Evolutionary conservation across 2,113 vertebrate species (phyloP), one percentile per base, ranked within the genome.

Genomic region (Pavo muticus): DNA sequence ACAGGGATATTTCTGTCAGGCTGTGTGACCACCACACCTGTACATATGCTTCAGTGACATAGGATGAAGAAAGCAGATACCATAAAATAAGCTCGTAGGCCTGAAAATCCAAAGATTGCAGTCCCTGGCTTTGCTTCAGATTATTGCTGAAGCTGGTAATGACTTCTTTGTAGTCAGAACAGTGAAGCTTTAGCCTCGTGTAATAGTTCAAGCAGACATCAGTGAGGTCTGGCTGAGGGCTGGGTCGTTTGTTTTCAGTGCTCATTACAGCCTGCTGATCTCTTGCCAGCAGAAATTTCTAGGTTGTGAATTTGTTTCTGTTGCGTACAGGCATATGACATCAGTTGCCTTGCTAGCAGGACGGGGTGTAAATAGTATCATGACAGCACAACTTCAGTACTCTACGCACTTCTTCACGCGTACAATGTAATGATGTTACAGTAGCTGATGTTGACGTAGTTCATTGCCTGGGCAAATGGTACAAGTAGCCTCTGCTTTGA

Each of bases 251-350:
- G 76, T 78, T 95, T 93, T 54, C 75, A 42, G 81, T 64, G 19
- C 84, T 90, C n/a, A 9, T 86, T 82, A 25, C 54, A 75, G 88
- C 77, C 96, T 89, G 88, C 81, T 96, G 92, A 91, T 94, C 70
- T 84, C 88, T 57, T 67, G 88, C 90, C 94, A 92, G 93, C 78
- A 94, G 93, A 95, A 96, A 79, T 87, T 71, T 94, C 93, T 91
- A 39, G 95, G 91, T 61, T 91, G 87, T 71, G 78, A 84, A 69
- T 88, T 79, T 94, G 93, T 84, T 95, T 61, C 57, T 86, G 42
- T 94, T 94, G 84, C 54, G 5, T 84, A 13, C 63, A 93, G 91
- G 92, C 59, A 1, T 69, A 47, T 77, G 95, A 70, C 83, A 93
- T 93, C 69, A 78, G 77, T 71, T 73, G 61, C 59, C 83, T 54